Evolutionary conservation across 2,888 invertebrate genomes (phyloP).

Genomic region (Lordiphosa fenestrarum): DNA sequence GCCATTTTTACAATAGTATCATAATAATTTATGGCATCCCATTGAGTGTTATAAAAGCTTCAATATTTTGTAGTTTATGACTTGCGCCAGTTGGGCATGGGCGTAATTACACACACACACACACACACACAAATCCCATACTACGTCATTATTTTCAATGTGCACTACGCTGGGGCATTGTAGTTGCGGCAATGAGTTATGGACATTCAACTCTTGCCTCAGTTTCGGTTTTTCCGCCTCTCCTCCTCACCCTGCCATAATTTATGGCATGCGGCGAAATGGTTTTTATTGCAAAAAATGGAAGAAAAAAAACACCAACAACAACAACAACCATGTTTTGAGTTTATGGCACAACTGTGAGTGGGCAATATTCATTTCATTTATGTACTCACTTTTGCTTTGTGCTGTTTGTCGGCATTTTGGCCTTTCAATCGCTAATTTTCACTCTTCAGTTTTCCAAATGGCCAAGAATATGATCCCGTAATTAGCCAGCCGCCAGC

Average conservation of each 20-base stretch:
- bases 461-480: too few relatives aligned
- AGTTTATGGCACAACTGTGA: constrained; percentile 64
- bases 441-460: constrained; percentile 48
- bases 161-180: constrained; percentile 39
- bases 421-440: constrained; percentile 51
- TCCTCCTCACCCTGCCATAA: constrained; percentile 39
- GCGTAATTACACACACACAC: constrained; percentile 67
- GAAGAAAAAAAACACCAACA: too few relatives aligned
- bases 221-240: constrained; percentile 38
- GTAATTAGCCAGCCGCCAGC: too few relatives aligned
- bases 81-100: constrained; percentile 67
- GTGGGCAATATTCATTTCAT: constrained; percentile 69
- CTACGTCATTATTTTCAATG: constrained; percentile 67
- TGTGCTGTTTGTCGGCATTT: constrained; percentile 17
- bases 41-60: constrained; percentile 77
- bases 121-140: constrained; percentile 9
- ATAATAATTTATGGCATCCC: constrained; percentile 76
- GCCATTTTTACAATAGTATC: constrained; percentile 76
- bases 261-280: constrained; percentile 76
- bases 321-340: constrained; percentile 53
- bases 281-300: constrained; percentile 72
- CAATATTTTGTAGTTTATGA: constrained; percentile 77
- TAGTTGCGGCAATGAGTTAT: constrained; percentile 62
- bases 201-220: constrained; percentile 54
- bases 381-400: constrained; percentile 59